These are phyloP conservation scores for Drosophila dives DNA, from an alignment of 2,888 invertebrate species.

Conservation along the genomic window DNA sequence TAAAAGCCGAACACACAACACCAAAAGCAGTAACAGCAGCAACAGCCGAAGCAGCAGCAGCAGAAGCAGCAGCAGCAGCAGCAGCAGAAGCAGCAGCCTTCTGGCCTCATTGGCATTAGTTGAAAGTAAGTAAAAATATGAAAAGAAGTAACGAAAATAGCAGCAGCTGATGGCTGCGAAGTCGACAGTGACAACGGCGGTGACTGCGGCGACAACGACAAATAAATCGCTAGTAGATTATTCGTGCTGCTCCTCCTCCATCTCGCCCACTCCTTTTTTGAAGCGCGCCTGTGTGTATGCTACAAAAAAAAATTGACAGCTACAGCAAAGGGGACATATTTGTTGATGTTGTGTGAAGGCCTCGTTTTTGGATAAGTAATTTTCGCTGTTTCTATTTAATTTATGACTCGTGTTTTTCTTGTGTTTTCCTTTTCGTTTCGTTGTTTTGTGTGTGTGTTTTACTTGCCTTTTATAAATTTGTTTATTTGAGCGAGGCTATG, in stretches of 20 bases:
- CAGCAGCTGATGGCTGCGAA: constrained; percentile 39
- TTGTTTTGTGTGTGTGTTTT: constrained; percentile 15
- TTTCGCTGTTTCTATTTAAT: constrained; percentile 79
- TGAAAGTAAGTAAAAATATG: constrained; percentile 71
- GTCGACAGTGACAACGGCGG: constrained; percentile 37
- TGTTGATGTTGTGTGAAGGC: constrained; percentile 30
- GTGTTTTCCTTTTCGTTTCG: constrained; percentile 43
- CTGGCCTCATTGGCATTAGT: constrained; percentile 55
- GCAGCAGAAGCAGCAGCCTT: constrained; percentile 29
- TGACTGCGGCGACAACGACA: constrained; percentile 54
- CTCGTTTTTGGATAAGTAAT: constrained; percentile 69
- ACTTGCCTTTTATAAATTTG: constrained; percentile 79
- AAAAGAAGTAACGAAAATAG: constrained; percentile 75
- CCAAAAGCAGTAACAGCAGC: not conserved
- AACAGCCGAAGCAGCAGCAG: not conserved
- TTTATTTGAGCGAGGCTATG: constrained; percentile 67
- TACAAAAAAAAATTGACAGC: constrained; percentile 74
- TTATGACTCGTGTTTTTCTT: constrained; percentile 75
- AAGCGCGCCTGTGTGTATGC: constrained; percentile 72
- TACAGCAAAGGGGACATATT: constrained; percentile 69
- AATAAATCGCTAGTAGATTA: constrained; percentile 79
- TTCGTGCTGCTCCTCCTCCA: constrained; percentile 53
- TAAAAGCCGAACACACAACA: constrained; percentile 45
- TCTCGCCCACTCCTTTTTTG: constrained; percentile 41
- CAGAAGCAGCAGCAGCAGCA: constrained; percentile 5